Evolutionary conservation across 2,797 vertebrate genomes (phyloP), one percentile per base, ranked within the genome.

Genomic region (Alexandromys oeconomus): DNA sequence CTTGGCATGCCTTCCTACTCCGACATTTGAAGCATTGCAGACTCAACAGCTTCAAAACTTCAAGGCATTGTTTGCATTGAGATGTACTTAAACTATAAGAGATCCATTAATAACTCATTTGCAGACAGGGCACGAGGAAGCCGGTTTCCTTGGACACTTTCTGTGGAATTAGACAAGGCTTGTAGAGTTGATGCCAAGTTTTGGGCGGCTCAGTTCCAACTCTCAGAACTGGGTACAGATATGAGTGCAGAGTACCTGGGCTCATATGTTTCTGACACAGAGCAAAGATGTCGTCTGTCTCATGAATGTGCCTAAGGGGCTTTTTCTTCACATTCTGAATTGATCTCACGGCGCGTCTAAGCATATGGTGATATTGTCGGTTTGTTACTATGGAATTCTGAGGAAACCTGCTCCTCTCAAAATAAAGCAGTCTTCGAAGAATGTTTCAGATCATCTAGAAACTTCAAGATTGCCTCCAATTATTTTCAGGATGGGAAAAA

Each of bases 1-100:
- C 63, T 82, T 65, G 48, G 48, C 59, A 17, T 27, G 17, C 0
- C 17, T 76, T 87, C 37, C 43, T 54, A n/a, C 31, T 54, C 63
- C 46, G 86, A 87, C 34, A 37, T 27, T 37, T 51, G 87, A 88
- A 43, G 25, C 48, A 61, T 4, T n/a, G 48, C 90, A 87, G 73
- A 43, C 19, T 13, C 13, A 14, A 61, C 27, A 61, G 40, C 63
- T 76, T 89, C 65, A 43, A 74, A 89, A 43, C 43, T 9, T 86
- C 76, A 63, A 59, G 94, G 65, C 86, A 84, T 15, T 65, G 63
- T 81, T 74, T 84, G 65, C 59, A 87, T 89, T 89, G 59, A 77
- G 76, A 80, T 15, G 59, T 51, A 43, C 23, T 65, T 43, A 57
- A 90, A 65, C 69, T 29, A 27, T 34, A 87, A 93, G 93, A 93